Evolutionary conservation across 2,888 invertebrate genomes (phyloP), one percentile per base, ranked within the genome.

Genomic region (Odontocerum albicorne): DNA sequence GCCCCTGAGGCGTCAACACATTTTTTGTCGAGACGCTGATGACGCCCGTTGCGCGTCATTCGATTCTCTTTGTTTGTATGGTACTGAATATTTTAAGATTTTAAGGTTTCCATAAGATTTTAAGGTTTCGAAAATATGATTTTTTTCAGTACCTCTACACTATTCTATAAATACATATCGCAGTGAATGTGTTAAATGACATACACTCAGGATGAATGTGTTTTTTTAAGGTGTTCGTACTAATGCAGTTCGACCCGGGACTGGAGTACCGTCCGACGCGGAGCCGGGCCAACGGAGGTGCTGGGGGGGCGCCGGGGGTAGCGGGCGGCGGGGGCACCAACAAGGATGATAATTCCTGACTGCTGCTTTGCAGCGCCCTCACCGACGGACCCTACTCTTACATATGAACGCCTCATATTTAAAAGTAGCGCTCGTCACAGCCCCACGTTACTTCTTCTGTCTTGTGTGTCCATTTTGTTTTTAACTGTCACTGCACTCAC

Each of bases 311-410:
- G n/a, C 54, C 56, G 58, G 72, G 70, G 62, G 64, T 72, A 56
- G 59, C 54, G 76, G 80, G 66, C 80, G 80, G 62, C 80, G 81
- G 62, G 80, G 83, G 85, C 65, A 80, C 86, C 64, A 86, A 86
- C 74, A 93, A 93, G 74, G 93, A 94, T 77, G 93, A 94, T 80
- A 92, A 92, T 79, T 94, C 94, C 88, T 95, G 94, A 94, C 93
- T 95, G 86, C 87, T 95, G 88, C 89, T 94, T 84, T 95, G 95
- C 92, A 95, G 95, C 91, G 94, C 94, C 88, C 92, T 95, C 84
- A 95, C 94, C 71, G 95, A 95, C 82, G 95, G 95, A 82, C 94
- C 94, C 81, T 95, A 95, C 85, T 90, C 91, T 75, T 91, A 91
- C 81, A 91, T 92, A 70, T 91, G 86, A 82, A 72, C 69, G 60